Conservation (phyloP, 2,113 vertebrate genomes). For the Pollachius pollachius region DNA sequence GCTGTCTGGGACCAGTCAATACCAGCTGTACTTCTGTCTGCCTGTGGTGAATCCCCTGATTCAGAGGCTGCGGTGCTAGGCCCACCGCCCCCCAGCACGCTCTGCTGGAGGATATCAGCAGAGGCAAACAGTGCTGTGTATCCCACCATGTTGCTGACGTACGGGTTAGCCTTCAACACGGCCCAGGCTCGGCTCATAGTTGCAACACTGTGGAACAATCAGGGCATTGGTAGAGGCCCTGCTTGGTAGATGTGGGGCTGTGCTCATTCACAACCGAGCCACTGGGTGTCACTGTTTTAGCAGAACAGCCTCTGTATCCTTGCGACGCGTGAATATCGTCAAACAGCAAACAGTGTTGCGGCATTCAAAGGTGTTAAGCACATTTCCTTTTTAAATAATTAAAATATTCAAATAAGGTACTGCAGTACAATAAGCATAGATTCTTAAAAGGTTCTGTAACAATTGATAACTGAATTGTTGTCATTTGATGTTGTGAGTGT, state of each 20-base stretch:
- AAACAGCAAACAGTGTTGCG: no score
- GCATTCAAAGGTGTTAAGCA: no score
- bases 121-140: slow-evolving; percentile 77
- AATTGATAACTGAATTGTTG: no score
- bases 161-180: slow-evolving; percentile 70
- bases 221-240: not conserved
- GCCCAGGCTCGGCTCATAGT: slow-evolving; percentile 67
- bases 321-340: no score
- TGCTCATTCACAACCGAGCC: not conserved
- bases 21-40: not conserved
- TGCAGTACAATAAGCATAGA: no score
- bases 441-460: no score
- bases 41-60: slow-evolving; percentile 9
- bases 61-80: slow-evolving; percentile 9
- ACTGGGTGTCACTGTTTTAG: not conserved
- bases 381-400: no score
- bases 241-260: not conserved
- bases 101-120: slow-evolving; percentile 79
- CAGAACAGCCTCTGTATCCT: not conserved
- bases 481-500: no score
- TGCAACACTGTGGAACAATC: slow-evolving; percentile 20
- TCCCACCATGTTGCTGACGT: slow-evolving; percentile 72
- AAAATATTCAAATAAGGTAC: no score
- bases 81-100: slow-evolving; percentile 42
- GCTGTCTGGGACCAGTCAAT: slow-evolving; percentile 72